These are phyloP conservation scores for Ornithoptera priamus DNA, from an alignment of 2,888 invertebrate genomes.

Conservation along the genomic window DNA sequence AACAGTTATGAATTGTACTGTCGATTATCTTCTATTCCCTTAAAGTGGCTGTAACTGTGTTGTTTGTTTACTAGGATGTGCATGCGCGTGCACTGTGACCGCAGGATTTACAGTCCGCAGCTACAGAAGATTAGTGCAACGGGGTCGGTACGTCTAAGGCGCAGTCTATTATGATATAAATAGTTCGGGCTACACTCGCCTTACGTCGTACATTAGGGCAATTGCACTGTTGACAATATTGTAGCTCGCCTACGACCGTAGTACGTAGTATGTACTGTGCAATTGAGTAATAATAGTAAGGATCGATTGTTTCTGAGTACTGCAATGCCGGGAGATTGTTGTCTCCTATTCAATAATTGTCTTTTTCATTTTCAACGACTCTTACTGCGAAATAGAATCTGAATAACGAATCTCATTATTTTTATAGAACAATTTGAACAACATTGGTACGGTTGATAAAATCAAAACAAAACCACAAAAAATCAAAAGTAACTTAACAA, in stretches of 20 bases:
- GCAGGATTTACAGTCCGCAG: constrained; percentile 46
- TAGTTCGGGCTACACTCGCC: constrained; percentile 24
- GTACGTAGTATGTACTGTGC: constrained; percentile 21
- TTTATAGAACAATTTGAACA: no score
- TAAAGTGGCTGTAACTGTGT: constrained; percentile 32
- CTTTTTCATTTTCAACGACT: no score
- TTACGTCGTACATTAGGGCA: constrained; percentile 36
- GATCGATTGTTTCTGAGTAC: constrained; percentile 10
- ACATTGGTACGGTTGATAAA: no score
- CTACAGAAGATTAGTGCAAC: constrained; percentile 55
- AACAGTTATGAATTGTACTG: constrained; percentile 14
- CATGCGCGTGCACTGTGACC: constrained; percentile 43
- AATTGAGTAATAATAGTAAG: constrained; percentile 11
- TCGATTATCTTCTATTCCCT: constrained; percentile 27
- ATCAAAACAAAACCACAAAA: no score
- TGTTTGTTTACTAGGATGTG: constrained; percentile 45
- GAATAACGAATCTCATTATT: no score
- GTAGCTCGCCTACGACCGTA: constrained; percentile 32
- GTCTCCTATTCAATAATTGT: no score
- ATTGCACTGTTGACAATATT: constrained; percentile 41
- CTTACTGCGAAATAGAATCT: no score
- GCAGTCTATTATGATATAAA: constrained; percentile 29
- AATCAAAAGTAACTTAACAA: no score
- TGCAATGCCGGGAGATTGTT: neutral
- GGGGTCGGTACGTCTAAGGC: constrained; percentile 53